Base-by-base conservation (phyloP, 2,888 invertebrate species). In the Tipula helvola region DNA sequence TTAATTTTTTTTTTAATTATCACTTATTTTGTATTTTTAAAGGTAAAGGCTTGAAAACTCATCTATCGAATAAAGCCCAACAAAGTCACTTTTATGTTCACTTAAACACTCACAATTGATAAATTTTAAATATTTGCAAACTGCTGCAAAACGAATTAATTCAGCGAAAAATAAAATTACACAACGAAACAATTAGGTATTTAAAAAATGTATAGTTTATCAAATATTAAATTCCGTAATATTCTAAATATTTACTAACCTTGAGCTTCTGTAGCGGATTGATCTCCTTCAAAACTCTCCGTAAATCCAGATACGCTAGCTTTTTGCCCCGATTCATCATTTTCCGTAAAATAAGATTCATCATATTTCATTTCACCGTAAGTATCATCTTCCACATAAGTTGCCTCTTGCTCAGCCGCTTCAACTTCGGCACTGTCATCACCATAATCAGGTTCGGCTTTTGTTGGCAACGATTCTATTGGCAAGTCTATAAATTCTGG, bases 381-480 rank as follows among this genome's bases (percentile, higher is more conserved):
- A 1, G 94, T 93, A 90, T 94, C 94, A 87, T 94, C 94, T 91
- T 94, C 94, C 89, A 94, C 94, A 89, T 94, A 94, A 89, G 93
- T 93, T 0, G 93, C 92, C 90, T 94, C 94, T 89, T 94, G 94
- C 89, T 94, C 94, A 87, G 93, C 93, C 41, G 93, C 92, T 89
- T 93, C 94, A 88, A 93, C 94, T 88, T 94, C 94, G 88, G 93
- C 94, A 88, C 93, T 92, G 90, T 94, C 94, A 88, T 94, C 94
- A 83, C 93, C 92, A 90, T 94, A 94, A 91, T 94, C 94, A 0
- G 94, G 94, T 93, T 94, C 94, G 90, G 94, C 93, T 93, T 94
- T 94, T 41, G 94, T 94, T 89, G 94, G 94, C 88, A 94, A 89
- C 13, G 87, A 47, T 88, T 92, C 91, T 87, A 92, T 92, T 84